Evolutionary conservation across 2,113 vertebrate species (phyloP), one percentile per base, ranked within the genome.

Genomic region (Oncorhynchus mykiss): DNA sequence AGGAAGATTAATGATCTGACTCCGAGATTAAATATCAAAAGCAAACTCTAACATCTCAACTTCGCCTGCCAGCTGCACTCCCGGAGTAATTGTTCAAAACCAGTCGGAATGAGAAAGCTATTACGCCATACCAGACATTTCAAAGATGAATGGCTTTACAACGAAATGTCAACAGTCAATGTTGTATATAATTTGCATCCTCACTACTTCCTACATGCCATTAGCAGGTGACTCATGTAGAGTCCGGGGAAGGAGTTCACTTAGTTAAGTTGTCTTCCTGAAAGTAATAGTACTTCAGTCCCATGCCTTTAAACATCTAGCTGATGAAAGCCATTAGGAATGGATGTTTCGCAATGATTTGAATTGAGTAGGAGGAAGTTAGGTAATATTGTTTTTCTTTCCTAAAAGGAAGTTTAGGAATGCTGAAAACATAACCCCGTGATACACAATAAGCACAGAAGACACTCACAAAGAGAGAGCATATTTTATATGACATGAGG

Each of bases 171-270:
- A 88, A 83, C 51, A 82, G 12, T 24, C 60, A 69, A 1, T 81
- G 82, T 84, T 86, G 70, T 87, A 66, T 82, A 82, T 87, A 84
- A 87, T 87, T 84, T 87, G 78, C 82, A 80, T 85, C 57, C 49
- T n/a, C 5, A 25, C 76, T 16, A 29, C 76, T 20, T 84, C 69
- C 71, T 78, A 85, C 78, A 72, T 72, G 68, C 81, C 51, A 82
- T 87, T 83, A 80, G 49, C 29, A 48, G 65, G 48, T 82, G 77
- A 85, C 74, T 85, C 81, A 81, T 77, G 65, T 78, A 70, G 39
- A 5, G 67, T 80, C 76, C 0, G 4, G 60, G 49, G 69, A 68
- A 75, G 74, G 57, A 79, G 71, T 86, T 86, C 85, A 85, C 73
- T 78, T 77, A 59, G 60, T 88, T 79, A 72, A 82, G 71, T 76